Conservation (phyloP, 2,797 vertebrate species). For the Epinephelus coioides region DNA sequence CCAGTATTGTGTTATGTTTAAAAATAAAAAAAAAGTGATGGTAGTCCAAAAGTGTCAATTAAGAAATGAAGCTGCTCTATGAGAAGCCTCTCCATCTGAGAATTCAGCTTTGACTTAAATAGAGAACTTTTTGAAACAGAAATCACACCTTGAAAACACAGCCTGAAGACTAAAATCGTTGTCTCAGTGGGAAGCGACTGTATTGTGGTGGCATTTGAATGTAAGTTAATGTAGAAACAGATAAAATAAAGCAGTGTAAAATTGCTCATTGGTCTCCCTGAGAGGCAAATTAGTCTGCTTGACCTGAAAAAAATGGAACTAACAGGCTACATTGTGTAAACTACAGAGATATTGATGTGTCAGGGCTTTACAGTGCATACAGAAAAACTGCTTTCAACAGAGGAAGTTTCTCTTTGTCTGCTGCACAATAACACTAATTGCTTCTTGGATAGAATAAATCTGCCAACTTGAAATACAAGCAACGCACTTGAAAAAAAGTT, state of each 20-base stretch:
- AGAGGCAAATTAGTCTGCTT: conserved; percentile 36
- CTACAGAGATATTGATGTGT: conserved; percentile 7
- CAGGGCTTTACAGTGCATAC: conserved; percentile 6
- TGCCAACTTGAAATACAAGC: not conserved
- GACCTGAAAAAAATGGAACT: conserved; percentile 24
- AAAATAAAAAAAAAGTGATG: not conserved
- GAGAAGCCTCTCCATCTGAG: not conserved
- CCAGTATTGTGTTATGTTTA: not conserved
- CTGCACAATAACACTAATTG: conserved; percentile 25
- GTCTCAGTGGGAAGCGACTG: not conserved
- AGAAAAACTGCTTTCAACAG: conserved; percentile 8
- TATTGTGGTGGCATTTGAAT: conserved; percentile 15
- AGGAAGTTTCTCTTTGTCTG: conserved; percentile 17
- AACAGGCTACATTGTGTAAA: conserved; percentile 23
- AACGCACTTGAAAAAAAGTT: not conserved
- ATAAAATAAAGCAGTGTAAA: conserved; percentile 3
- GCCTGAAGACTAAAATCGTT: not conserved
- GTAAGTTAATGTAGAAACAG: conserved; percentile 8
- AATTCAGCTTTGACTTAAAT: not conserved
- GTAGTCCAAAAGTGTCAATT: conserved; percentile 1
- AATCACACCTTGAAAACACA: conserved; percentile 15
- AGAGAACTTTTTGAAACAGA: not conserved
- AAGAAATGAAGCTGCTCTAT: conserved; percentile 5
- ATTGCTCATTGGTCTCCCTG: conserved; percentile 16
- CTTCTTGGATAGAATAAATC: conserved; percentile 22